Evolutionary conservation across 2,888 invertebrate species (phyloP).

Genomic region (Cantharis lateralis): DNA sequence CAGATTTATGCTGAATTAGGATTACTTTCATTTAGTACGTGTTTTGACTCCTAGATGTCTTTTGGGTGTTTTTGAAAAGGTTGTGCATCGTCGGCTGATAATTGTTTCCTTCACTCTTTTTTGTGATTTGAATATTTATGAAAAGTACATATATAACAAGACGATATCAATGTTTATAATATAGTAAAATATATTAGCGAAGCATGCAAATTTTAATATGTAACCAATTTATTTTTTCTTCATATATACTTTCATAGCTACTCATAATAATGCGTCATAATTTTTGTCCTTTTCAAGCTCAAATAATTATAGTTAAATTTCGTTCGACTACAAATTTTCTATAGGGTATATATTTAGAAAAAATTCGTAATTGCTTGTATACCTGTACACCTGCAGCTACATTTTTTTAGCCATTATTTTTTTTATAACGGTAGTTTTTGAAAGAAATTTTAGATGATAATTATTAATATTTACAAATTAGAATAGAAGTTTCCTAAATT

Average conservation of each 20-base stretch:
- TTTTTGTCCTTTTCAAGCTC: neutral
- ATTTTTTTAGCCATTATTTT: constrained; percentile 2
- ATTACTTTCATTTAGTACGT: constrained; percentile 16
- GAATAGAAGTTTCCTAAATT: constrained; percentile 15
- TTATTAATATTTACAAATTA: constrained; percentile 18
- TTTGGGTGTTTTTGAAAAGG: constrained; percentile 39
- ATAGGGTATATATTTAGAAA: neutral
- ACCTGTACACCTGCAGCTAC: neutral
- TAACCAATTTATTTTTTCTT: constrained; percentile 6
- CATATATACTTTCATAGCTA: neutral
- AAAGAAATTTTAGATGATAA: constrained; percentile 12
- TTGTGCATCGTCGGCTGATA: constrained; percentile 51
- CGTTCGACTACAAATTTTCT: neutral
- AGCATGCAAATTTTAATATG: constrained; percentile 24
- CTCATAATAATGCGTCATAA: neutral
- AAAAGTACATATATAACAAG: constrained; percentile 15
- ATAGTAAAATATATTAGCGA: constrained; percentile 21
- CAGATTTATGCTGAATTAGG: constrained; percentile 8
- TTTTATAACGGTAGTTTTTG: constrained; percentile 2
- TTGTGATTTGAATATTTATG: constrained; percentile 21
- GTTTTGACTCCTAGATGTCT: constrained; percentile 11
- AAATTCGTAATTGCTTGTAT: constrained; percentile 14
- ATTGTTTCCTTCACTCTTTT: constrained; percentile 22
- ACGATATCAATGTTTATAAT: constrained; percentile 29
- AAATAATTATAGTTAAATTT: neutral